Conservation (phyloP, 2,113 vertebrate genomes). For the Pica pica region DNA sequence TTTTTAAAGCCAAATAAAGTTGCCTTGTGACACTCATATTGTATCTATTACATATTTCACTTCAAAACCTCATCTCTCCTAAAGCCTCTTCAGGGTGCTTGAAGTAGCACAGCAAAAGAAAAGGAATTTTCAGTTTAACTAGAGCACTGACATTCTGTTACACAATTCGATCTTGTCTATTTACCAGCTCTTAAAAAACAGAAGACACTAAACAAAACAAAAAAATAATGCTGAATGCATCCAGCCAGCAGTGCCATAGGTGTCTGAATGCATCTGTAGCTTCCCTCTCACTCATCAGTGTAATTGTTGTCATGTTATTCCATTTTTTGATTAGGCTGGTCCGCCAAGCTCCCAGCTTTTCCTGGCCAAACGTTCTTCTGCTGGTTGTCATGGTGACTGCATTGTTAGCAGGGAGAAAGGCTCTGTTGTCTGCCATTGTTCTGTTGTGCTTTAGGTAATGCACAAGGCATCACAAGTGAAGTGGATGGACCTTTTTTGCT, state of each 20-base stretch:
- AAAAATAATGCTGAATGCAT: slow-evolving; percentile 63
- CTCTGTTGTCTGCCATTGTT: slow-evolving; percentile 84
- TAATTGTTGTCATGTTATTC: slow-evolving; percentile 84
- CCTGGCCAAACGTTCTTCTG: slow-evolving; percentile 82
- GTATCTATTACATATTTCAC: slow-evolving; percentile 85
- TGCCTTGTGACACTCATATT: slow-evolving; percentile 76
- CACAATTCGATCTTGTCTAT: slow-evolving; percentile 81
- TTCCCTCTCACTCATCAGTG: slow-evolving; percentile 78
- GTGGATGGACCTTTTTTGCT: slow-evolving; percentile 85
- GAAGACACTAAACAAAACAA: slow-evolving; percentile 71
- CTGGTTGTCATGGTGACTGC: slow-evolving; percentile 84
- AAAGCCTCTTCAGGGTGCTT: slow-evolving; percentile 80
- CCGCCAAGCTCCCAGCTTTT: slow-evolving; percentile 80
- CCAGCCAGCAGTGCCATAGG: slow-evolving; percentile 72
- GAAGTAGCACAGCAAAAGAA: slow-evolving; percentile 79
- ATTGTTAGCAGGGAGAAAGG: slow-evolving; percentile 78
- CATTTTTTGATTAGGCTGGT: slow-evolving; percentile 85
- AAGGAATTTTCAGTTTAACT: slow-evolving; percentile 85
- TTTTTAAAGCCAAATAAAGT: slow-evolving; percentile 77
- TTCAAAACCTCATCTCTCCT: slow-evolving; percentile 82
- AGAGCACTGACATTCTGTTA: slow-evolving; percentile 82
- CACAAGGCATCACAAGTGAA: slow-evolving; percentile 83
- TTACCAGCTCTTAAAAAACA: slow-evolving; percentile 80
- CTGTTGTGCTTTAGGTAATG: slow-evolving; percentile 84
- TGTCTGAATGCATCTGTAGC: slow-evolving; percentile 77